A percentile compares a stretch with the other conserved stretches of the same genome.
Conservation (phyloP, 2,113 vertebrate species). For the Epinephelus cyanopodus region DNA sequence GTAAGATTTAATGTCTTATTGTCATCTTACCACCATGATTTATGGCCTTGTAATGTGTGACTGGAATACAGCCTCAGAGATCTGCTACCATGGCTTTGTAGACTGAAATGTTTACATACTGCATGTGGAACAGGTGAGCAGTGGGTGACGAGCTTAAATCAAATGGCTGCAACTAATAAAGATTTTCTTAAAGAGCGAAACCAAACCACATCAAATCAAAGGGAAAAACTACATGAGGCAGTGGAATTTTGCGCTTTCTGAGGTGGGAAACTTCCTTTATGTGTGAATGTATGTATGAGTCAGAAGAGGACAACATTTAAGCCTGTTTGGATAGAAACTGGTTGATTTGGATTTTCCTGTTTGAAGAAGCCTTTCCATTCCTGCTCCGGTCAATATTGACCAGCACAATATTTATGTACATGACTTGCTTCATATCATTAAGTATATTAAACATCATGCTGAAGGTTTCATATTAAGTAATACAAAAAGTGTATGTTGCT, state of each 20-base stretch:
- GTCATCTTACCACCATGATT: not conserved
- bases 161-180: no score
- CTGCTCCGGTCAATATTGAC: not conserved
- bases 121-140: not conserved
- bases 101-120: no score
- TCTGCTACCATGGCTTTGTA: not conserved
- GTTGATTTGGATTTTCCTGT: not conserved
- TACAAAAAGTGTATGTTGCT: not conserved
- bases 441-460: not conserved
- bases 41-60: not conserved
- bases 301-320: not conserved
- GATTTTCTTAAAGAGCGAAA: no score
- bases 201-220: no score
- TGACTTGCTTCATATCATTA: not conserved
- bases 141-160: no score
- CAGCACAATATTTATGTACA: not conserved
- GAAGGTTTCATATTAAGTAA: not conserved
- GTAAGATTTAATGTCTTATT: constrained; percentile 5
- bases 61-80: not conserved
- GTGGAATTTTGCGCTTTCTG: no score
- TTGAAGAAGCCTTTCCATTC: not conserved
- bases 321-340: no score
- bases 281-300: no score
- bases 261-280: no score
- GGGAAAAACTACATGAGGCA: no score